Evolutionary conservation across 2,113 vertebrate species (phyloP).

Genomic region (Pavo muticus): DNA sequence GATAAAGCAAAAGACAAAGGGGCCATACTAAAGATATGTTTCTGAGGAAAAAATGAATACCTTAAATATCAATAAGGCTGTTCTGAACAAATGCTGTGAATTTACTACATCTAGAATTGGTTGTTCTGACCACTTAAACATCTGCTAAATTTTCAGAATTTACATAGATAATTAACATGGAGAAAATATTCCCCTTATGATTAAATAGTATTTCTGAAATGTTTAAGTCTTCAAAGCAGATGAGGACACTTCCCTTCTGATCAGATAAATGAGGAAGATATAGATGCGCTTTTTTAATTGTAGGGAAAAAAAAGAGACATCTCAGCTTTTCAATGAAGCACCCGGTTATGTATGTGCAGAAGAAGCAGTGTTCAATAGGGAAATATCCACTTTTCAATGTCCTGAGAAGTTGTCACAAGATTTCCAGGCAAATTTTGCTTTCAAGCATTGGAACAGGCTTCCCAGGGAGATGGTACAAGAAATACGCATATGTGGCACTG

Average conservation of each 20-base stretch:
- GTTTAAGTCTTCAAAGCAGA: not conserved
- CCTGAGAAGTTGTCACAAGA: not conserved
- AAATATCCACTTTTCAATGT: not conserved
- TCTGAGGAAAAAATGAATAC: not conserved
- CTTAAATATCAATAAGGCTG: not conserved
- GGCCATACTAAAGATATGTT: not conserved
- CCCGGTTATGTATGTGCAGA: fast-evolving
- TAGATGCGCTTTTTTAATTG: too few species aligned
- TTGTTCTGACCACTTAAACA: not conserved
- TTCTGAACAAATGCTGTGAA: not conserved
- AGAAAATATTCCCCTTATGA: not conserved
- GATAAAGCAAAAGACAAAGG: not conserved
- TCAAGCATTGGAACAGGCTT: not conserved
- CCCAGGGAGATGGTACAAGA: not conserved
- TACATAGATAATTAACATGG: not conserved
- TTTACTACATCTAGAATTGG: not conserved
- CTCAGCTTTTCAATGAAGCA: not conserved
- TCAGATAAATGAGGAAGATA: not conserved
- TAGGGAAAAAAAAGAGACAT: not conserved
- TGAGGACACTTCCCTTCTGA: not conserved
- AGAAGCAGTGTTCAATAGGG: not conserved
- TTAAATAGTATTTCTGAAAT: not conserved
- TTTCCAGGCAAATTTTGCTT: not conserved
- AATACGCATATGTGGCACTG: not conserved
- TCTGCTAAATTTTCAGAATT: not conserved